Evolutionary conservation across 2,888 invertebrate species (phyloP), one percentile per base, ranked within the genome.

Genomic region (Drosophila borborema): DNA sequence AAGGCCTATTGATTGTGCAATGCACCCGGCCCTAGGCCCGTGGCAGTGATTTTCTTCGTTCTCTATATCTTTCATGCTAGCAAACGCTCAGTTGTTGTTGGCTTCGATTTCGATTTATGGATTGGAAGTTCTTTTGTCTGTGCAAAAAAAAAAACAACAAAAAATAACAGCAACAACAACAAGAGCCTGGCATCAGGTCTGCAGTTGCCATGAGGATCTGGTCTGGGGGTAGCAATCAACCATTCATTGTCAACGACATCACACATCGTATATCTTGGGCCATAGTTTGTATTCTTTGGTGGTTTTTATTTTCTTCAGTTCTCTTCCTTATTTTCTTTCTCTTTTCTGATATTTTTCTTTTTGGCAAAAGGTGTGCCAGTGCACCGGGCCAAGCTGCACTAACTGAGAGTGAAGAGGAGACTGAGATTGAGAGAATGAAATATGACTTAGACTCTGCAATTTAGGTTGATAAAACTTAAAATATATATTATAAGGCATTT

Each of bases 241-340:
- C 74, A 81, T 80, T 86, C 89, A 91, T 90, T 90, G 90, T 91
- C 90, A 91, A 89, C 90, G 87, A 87, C 82, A 91, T 91, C 91
- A 92, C 91, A 92, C 91, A 91, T 92, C 90, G 82, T 89, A 90
- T 87, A 90, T 88, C 82, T 81, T 63, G 68, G 76, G 23, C 54
- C 77, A 73, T 58, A 72, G 79, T 79, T 85, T 77, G 74, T 78
- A 75, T 81, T 78, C 78, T 72, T 77, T 76, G 66, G 65, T 88
- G 74, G 69, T 74, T 72, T 81, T 72, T 74, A 8, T 63, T 62
- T 59, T 14, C 45, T 8, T 55, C 64, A 56, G 64, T 74, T 53
- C 28, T 9, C 40, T 43, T 46, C 36, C 31, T 28, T 64, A 67
- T 64, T 60, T 45, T 74, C 61, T 71, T 64, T 65, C 48, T n/a